phyloP scores from a whole-genome alignment of 1,140 invertebrate genomes.

The Sarcophaga bullata region DNA sequence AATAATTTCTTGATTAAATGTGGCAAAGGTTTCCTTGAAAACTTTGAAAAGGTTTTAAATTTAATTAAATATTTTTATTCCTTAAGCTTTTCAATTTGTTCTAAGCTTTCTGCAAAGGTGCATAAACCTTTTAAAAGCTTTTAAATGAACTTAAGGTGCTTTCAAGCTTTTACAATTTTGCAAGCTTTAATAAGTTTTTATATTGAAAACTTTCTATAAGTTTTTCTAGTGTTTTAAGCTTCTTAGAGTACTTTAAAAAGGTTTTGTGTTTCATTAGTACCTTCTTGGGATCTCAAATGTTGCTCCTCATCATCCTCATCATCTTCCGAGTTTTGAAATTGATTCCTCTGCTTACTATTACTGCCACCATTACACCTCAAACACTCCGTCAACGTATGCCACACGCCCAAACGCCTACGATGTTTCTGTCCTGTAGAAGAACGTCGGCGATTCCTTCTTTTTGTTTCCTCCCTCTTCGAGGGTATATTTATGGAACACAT shows the following conservation, averaged over 20 bases:
- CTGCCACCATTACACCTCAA: constrained; percentile 47
- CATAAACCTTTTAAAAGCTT: no score
- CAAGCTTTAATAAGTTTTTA: no score
- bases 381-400: constrained; percentile 45
- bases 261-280: constrained; percentile 3
- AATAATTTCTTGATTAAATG: background rate
- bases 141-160: no score
- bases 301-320: constrained; percentile 62
- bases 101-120: no score
- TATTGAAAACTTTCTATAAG: no score
- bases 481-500: constrained; percentile 61
- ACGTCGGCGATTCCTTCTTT: constrained; percentile 24
- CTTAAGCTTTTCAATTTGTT: no score
- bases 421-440: constrained; percentile 39
- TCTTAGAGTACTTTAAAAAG: background rate
- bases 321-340: constrained; percentile 48
- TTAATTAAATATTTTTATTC: no score
- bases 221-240: background rate
- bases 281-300: constrained; percentile 50
- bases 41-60: no score
- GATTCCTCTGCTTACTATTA: constrained; percentile 37
- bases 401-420: background rate
- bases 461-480: background rate
- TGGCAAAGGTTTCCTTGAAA: constrained; percentile 32
- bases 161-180: no score